Evolutionary conservation across 2,113 vertebrate genomes (phyloP).

Genomic region (Aphyosemion australe): DNA sequence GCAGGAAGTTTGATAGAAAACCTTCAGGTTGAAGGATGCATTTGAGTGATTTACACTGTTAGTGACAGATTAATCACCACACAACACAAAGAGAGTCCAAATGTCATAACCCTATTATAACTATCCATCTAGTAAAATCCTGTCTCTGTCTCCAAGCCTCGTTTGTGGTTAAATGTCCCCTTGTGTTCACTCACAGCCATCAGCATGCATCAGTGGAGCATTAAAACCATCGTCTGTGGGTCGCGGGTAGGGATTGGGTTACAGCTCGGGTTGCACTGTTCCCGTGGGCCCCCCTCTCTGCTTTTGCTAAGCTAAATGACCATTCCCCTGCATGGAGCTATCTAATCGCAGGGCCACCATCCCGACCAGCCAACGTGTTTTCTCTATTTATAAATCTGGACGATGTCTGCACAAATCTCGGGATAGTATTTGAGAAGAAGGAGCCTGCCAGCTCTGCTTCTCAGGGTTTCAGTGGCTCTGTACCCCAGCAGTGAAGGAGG

Average conservation of each 20-base stretch:
- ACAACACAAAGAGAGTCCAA: slow-evolving; percentile 22
- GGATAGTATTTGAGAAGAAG: slow-evolving; percentile 58
- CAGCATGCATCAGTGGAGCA: slow-evolving; percentile 57
- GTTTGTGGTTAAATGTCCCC: slow-evolving; percentile 17
- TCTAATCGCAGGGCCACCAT: slow-evolving; percentile 59
- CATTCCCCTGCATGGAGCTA: slow-evolving; percentile 73
- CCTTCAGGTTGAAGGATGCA: not conserved
- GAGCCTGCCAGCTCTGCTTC: slow-evolving; percentile 26
- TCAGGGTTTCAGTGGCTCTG: slow-evolving; percentile 39
- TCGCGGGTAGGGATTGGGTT: slow-evolving; percentile 61
- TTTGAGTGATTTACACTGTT: slow-evolving; percentile 34
- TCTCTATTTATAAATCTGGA: slow-evolving; percentile 73
- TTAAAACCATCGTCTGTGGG: slow-evolving; percentile 50
- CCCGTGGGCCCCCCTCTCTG: slow-evolving; percentile 32
- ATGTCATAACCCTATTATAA: slow-evolving; percentile 48
- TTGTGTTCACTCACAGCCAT: slow-evolving; percentile 34
- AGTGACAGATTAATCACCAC: slow-evolving; percentile 50
- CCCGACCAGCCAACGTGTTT: slow-evolving; percentile 41
- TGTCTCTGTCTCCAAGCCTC: slow-evolving; percentile 5
- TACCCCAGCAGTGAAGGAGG: not conserved
- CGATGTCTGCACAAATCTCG: slow-evolving; percentile 68
- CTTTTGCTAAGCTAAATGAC: slow-evolving; percentile 69
- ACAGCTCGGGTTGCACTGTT: slow-evolving; percentile 64
- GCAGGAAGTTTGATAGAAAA: slow-evolving; percentile 15
- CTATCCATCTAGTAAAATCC: slow-evolving; percentile 38